Conservation (phyloP, 1,140 invertebrate species). For the Drosophila tani region DNA sequence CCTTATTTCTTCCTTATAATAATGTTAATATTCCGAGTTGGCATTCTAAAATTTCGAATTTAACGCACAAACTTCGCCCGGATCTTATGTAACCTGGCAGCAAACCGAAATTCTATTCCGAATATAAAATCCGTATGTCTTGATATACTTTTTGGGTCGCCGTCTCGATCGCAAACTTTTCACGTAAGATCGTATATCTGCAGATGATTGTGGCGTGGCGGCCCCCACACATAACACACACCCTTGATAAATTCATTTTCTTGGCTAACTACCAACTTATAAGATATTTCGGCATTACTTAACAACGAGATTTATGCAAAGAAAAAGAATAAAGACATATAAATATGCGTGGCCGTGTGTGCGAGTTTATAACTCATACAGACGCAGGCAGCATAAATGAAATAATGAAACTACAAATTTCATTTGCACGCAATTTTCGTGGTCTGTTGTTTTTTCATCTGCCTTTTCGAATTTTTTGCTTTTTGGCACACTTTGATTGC, state of each 20-base stretch:
- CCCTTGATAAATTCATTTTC: conserved; percentile 57
- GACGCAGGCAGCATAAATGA: conserved; percentile 16
- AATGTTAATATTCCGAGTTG: too few relatives aligned
- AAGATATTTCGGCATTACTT: conserved; percentile 68
- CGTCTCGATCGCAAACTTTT: conserved; percentile 22
- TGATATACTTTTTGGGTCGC: conserved; percentile 36
- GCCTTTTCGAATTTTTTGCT: neutral
- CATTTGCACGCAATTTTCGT: conserved; percentile 67
- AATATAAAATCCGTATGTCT: conserved; percentile 32
- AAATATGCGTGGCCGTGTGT: conserved; percentile 18
- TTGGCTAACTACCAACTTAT: conserved; percentile 75
- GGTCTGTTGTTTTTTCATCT: neutral
- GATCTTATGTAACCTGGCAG: conserved; percentile 34
- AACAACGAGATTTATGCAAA: conserved; percentile 75
- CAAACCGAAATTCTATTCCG: conserved; percentile 36
- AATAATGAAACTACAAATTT: conserved; percentile 33
- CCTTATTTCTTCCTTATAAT: too few relatives aligned
- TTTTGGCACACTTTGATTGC: conserved; percentile 76
- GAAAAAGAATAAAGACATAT: conserved; percentile 32
- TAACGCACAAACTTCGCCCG: conserved; percentile 13
- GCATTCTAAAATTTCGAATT: neutral
- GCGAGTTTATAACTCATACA: conserved; percentile 12
- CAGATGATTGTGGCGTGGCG: conserved; percentile 16
- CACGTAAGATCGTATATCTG: conserved; percentile 43
- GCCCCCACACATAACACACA: conserved; percentile 37